A percentile compares a stretch with the other conserved stretches of the same genome.
phyloP scores from a whole-genome alignment of 2,797 vertebrate species.

The Lepus townsendii region DNA sequence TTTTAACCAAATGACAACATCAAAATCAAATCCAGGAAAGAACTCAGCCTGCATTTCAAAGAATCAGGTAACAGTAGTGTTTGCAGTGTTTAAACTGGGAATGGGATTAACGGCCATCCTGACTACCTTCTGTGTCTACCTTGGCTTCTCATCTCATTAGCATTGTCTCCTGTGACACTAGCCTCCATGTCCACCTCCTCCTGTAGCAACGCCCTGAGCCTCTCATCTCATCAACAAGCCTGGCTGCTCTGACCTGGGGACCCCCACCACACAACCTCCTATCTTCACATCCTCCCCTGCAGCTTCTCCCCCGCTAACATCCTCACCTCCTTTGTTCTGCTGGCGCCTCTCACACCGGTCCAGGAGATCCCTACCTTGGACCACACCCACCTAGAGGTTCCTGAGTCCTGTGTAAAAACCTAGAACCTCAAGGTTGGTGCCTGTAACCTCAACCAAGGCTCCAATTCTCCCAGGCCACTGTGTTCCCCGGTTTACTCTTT shows the following conservation, averaged over 20 bases:
- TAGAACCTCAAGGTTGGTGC: background rate
- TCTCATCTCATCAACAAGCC: background rate
- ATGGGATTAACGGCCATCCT: background rate
- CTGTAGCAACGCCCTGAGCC: background rate
- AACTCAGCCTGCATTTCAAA: slow-evolving; percentile 64
- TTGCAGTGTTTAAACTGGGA: background rate
- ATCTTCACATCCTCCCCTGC: background rate
- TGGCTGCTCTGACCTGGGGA: background rate
- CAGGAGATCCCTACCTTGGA: background rate
- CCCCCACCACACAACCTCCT: background rate
- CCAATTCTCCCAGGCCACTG: background rate
- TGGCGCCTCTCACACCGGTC: background rate
- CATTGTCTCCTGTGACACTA: background rate
- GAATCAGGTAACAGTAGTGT: slow-evolving; percentile 85
- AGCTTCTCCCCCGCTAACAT: background rate
- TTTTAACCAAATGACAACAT: slow-evolving; percentile 89
- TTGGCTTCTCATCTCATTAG: background rate
- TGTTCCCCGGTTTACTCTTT: background rate
- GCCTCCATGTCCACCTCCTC: background rate
- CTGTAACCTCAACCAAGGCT: background rate
- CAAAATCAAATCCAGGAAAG: slow-evolving; percentile 67
- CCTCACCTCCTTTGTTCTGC: background rate
- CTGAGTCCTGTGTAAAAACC: background rate
- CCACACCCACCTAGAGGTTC: background rate
- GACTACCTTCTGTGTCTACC: background rate